Conservation (phyloP, 2,797 vertebrate genomes). For the Chaenodraco wilsoni region DNA sequence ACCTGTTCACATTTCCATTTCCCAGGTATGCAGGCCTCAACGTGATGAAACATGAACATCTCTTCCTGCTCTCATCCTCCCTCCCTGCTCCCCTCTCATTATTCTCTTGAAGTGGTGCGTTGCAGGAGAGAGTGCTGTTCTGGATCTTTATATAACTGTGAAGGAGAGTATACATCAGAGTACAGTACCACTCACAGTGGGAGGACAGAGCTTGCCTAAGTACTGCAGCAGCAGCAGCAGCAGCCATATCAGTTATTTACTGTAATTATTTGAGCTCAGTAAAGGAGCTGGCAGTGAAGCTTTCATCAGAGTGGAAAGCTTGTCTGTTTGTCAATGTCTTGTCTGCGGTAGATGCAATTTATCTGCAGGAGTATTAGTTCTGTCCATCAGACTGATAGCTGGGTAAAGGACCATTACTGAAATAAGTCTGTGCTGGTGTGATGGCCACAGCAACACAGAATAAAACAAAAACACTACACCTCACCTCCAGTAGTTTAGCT, state of each 20-base stretch:
- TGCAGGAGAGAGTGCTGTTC: constrained; percentile 48
- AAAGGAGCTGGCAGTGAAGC: constrained; percentile 33
- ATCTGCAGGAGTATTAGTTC: constrained; percentile 29
- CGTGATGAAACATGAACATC: constrained; percentile 51
- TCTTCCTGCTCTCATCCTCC: constrained; percentile 5
- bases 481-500: too few relatives aligned
- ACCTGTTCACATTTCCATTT: constrained; percentile 23
- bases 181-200: constrained; percentile 67
- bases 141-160: constrained; percentile 68
- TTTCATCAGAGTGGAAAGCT: constrained; percentile 25
- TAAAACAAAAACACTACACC: too few relatives aligned
- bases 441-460: too few relatives aligned
- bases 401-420: constrained; percentile 6
- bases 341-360: constrained; percentile 31
- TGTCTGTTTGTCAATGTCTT: constrained; percentile 38
- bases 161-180: constrained; percentile 55
- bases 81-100: constrained; percentile 43
- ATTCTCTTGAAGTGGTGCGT: constrained; percentile 55
- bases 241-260: constrained; percentile 52
- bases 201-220: constrained; percentile 59
- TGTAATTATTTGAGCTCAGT: constrained; percentile 63
- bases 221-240: constrained; percentile 60
- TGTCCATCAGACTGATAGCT: constrained; percentile 22
- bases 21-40: constrained; percentile 37
- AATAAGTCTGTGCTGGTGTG: constrained; percentile 14